Evolutionary conservation across 92 coral and sea anemone genomes (phyloP).

Genomic region (Heteractis magnifica): DNA sequence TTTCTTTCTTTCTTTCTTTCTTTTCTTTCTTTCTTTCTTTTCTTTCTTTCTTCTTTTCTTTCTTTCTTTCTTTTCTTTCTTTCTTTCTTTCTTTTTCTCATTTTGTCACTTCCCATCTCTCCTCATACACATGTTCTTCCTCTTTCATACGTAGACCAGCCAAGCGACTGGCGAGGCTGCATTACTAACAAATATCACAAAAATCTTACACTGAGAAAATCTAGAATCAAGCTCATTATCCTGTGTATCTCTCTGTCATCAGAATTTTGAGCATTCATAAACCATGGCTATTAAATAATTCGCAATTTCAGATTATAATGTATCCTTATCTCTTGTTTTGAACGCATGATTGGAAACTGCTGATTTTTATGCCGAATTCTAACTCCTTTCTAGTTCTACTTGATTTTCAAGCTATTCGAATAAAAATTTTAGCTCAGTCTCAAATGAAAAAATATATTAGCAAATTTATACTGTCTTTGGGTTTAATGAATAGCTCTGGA

Average conservation of each 20-base stretch:
- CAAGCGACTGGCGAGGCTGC: background rate
- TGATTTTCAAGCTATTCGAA: background rate
- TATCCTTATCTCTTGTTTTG: background rate
- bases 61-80: background rate
- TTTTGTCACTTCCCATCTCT: background rate
- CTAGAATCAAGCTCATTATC: background rate
- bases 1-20: background rate
- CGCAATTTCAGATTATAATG: background rate
- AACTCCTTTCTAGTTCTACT: too few relatives aligned
- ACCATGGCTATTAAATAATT: background rate
- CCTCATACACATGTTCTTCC: background rate
- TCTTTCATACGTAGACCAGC: background rate
- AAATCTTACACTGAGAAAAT: background rate
- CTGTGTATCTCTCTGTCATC: background rate
- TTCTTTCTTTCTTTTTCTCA: background rate
- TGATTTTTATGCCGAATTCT: background rate
- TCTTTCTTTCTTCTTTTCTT: background rate
- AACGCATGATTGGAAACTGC: background rate
- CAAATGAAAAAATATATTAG: background rate
- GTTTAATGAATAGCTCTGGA: background rate
- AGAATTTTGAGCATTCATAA: background rate
- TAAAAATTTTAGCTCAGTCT: background rate
- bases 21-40: slow-evolving; percentile 3
- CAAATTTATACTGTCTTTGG: background rate
- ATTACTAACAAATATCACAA: background rate